Evolutionary conservation across 2,888 invertebrate genomes (phyloP).

Genomic region (Helobdella robusta): DNA sequence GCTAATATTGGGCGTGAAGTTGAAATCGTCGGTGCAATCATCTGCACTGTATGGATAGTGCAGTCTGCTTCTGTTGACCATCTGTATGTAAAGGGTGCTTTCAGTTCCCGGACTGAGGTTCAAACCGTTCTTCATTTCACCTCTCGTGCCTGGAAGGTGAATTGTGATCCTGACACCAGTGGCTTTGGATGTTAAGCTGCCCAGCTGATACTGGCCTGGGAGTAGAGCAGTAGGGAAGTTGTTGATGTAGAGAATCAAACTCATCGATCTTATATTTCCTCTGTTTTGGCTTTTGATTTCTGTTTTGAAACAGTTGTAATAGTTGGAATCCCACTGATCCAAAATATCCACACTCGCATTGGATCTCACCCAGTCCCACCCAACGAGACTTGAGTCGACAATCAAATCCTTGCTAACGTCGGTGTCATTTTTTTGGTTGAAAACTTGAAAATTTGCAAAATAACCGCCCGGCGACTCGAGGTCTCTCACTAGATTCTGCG

Average conservation of each 20-base stretch:
- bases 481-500: not conserved
- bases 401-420: not conserved
- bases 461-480: not conserved
- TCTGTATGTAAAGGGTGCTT: not conserved
- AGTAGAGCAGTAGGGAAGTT: conserved; percentile 15
- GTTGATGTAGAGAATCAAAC: conserved; percentile 2
- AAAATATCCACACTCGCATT: too few species aligned
- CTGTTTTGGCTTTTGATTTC: not conserved
- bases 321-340: not conserved
- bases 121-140: conserved; percentile 8
- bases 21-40: not conserved
- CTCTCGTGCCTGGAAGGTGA: conserved; percentile 7
- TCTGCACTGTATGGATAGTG: conserved; percentile 6
- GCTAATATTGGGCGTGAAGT: not conserved
- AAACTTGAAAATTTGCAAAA: conserved; percentile 6
- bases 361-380: not conserved
- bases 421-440: not conserved
- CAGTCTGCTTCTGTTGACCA: not conserved
- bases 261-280: not conserved
- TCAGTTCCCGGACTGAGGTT: conserved; percentile 20
- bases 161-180: conserved; percentile 13
- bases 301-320: conserved; percentile 1
- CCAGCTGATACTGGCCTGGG: not conserved
- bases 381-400: not conserved
- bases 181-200: conserved; percentile 5